A percentile compares a stretch with the other conserved stretches of the same genome.
phyloP scores from a whole-genome alignment of 2,797 vertebrate species.

The Glossophaga mutica region DNA sequence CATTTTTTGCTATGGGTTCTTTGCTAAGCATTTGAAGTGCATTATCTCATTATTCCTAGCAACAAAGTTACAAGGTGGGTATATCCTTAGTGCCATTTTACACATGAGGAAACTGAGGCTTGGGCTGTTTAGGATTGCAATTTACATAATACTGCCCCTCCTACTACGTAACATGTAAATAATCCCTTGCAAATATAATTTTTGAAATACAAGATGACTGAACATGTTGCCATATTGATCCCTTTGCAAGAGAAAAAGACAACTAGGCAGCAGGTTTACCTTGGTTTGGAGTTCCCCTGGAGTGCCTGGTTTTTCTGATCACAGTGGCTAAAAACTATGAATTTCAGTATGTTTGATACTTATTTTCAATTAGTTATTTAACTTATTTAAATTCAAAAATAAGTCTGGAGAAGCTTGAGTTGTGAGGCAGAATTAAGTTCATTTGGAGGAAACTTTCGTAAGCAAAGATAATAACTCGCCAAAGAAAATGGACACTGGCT shows the following conservation, averaged over 20 bases:
- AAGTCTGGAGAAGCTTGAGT: background rate
- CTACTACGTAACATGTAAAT: background rate
- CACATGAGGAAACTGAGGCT: background rate
- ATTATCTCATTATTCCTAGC: background rate
- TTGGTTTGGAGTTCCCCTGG: background rate
- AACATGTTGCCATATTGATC: background rate
- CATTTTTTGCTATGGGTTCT: background rate
- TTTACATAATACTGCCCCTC: background rate
- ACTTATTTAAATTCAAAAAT: background rate
- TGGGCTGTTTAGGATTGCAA: background rate
- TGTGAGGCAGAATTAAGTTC: background rate
- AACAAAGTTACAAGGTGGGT: background rate
- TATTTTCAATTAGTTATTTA: background rate
- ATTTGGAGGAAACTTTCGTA: constrained; percentile 9
- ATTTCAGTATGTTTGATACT: background rate
- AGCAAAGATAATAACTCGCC: background rate
- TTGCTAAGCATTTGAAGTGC: background rate
- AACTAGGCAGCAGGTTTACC: background rate
- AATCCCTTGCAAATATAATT: background rate
- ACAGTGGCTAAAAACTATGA: constrained; percentile 3
- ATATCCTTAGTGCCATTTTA: background rate
- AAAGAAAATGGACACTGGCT: constrained; percentile 18
- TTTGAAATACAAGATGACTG: background rate
- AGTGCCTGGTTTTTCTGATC: background rate
- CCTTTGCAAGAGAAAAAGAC: background rate